phyloP scores from a whole-genome alignment of 2,113 vertebrate genomes.

The Choloepus hoffmanni region DNA sequence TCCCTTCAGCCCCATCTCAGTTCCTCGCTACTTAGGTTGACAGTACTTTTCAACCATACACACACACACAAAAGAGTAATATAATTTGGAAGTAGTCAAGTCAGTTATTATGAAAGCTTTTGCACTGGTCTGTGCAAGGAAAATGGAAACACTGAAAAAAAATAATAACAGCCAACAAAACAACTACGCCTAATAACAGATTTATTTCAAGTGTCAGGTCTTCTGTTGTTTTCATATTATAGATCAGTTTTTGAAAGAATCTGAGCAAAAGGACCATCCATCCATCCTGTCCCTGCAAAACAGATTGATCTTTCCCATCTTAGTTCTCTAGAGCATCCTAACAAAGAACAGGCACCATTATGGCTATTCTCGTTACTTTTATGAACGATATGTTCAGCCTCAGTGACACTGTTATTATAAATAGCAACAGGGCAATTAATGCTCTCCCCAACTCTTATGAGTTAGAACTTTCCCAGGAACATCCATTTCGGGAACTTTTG shows the following conservation, averaged over 20 bases:
- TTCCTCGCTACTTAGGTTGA: too few species aligned
- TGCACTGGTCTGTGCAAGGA: not conserved
- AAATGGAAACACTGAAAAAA: not conserved
- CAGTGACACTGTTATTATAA: slow-evolving; percentile 54
- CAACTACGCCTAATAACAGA: slow-evolving; percentile 63
- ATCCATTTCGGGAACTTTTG: slow-evolving; percentile 13
- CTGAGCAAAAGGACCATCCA: slow-evolving; percentile 46
- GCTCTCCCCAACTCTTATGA: slow-evolving; percentile 8
- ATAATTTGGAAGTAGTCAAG: too few species aligned
- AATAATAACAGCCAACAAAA: not conserved
- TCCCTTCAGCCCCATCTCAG: too few species aligned
- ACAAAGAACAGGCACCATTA: not conserved
- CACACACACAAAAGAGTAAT: too few species aligned
- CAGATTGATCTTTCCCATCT: slow-evolving; percentile 24
- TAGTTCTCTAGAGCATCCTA: slow-evolving; percentile 55
- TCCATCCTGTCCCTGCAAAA: not conserved
- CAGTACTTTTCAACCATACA: too few species aligned
- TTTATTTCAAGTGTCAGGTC: slow-evolving; percentile 55
- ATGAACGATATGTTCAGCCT: not conserved
- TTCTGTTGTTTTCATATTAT: slow-evolving; percentile 41
- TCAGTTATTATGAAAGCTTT: not conserved
- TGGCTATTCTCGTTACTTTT: slow-evolving; percentile 23
- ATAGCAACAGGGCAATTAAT: slow-evolving; percentile 67
- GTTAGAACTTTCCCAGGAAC: slow-evolving; percentile 48
- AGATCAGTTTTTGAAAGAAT: slow-evolving; percentile 40